Evolutionary conservation across 2,113 vertebrate species (phyloP), one percentile per base, ranked within the genome.

Genomic region (Nerophis ophidion): DNA sequence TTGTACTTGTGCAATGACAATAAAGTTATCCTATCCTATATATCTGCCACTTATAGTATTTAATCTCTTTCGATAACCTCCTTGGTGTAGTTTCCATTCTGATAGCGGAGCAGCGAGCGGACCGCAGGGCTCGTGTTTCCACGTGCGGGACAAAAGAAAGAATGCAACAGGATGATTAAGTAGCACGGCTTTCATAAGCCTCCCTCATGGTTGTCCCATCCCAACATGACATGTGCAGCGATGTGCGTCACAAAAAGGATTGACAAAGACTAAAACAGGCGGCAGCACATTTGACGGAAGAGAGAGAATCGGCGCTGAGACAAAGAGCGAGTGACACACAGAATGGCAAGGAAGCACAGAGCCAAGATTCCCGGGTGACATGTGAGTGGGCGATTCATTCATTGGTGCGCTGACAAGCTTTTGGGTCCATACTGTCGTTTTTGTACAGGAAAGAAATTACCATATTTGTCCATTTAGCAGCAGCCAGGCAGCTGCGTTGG

Each of bases 321-420:
- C 52, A 82, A 86, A 71, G 75, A 63, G 60, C 68, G 45, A 76
- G 48, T 82, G 84, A 84, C 77, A 79, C 7, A 57, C 66, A 66
- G 47, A 50, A 57, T 68, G 54, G 46, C 48, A 63, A 57, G 61
- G 26, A 40, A 40, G 47, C 51, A 63, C 74, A 69, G 16, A 55
- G 14, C n/a, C 47, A 15, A 2, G 17, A 44, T 15, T 42, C 50
- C 65, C 58, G 54, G 50, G 63, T 50, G 51, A 50, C 57, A 68
- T 59, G 44, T 26, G 71, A 74, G 80, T 83, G 73, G 75, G 78
- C 26, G 26, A 26, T 26, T 26, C 26, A 26, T 26, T 26, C 26
- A 26, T 2, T 2, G 26, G 4, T 26, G 26, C 26, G 26, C 26
- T 26, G 26, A 26, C 26, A 4, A 3, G 26, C 26, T 26, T 26